These are phyloP conservation scores for Drosophila algonquin DNA, from an alignment of 2,888 invertebrate genomes.

Conservation along the genomic window DNA sequence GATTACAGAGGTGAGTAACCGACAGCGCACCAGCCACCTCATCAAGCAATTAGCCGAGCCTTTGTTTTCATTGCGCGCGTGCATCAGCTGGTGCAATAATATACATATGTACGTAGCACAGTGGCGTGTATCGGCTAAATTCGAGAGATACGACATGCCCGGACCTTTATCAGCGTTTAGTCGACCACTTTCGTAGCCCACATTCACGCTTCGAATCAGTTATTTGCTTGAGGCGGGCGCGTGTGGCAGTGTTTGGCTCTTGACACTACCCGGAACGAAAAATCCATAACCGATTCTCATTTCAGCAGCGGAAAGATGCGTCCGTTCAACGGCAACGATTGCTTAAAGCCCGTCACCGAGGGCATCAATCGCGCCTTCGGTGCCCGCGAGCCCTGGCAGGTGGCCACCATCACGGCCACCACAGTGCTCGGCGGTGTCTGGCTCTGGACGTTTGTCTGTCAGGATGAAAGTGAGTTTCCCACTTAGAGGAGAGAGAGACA, in stretches of 20 bases:
- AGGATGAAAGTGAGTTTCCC: conserved; percentile 88
- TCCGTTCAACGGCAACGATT: conserved; percentile 69
- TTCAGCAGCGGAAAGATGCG: conserved; percentile 60
- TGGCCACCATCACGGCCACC: conserved; percentile 90
- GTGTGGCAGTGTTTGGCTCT: conserved; percentile 40
- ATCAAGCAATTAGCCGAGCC: conserved; percentile 9
- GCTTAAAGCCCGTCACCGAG: conserved; percentile 81
- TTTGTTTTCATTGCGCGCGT: conserved; percentile 15
- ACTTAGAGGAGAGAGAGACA: too few relatives aligned
- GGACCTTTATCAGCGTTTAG: conserved; percentile 54
- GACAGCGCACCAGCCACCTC: conserved; percentile 8
- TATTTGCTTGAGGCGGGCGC: conserved; percentile 45
- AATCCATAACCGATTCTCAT: conserved; percentile 4
- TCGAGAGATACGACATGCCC: conserved; percentile 19
- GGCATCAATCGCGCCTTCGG: conserved; percentile 87
- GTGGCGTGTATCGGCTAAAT: not conserved
- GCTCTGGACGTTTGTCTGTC: conserved; percentile 89
- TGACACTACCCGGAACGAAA: conserved; percentile 7
- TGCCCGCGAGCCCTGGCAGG: conserved; percentile 92
- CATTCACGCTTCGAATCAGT: conserved; percentile 49
- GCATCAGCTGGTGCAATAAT: conserved; percentile 19
- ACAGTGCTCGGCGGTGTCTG: conserved; percentile 89
- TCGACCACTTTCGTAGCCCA: conserved; percentile 48
- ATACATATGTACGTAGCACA: not conserved
- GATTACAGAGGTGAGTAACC: conserved; percentile 30